Evolutionary conservation across 2,113 vertebrate species (phyloP), one percentile per base, ranked within the genome.

Genomic region (Eupsittula cactorum): DNA sequence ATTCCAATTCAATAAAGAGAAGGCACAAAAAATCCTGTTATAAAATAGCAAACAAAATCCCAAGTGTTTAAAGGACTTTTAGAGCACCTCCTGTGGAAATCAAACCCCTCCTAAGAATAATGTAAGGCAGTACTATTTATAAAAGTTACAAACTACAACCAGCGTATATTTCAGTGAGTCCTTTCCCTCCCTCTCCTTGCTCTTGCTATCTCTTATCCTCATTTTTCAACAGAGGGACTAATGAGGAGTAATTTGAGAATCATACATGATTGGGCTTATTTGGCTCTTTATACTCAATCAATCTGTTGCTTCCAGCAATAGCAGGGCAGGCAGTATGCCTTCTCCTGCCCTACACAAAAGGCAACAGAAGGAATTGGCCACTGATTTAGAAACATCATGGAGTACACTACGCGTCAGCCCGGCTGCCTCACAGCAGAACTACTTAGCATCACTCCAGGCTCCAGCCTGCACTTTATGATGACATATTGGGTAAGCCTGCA

Each of bases 221-320:
- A 49, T 88, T 93, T 77, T 93, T 93, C 93, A 82, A 46, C 33
- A 79, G 67, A 68, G n/a, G 28, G 57, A 50, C 59, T 92, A 79
- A 82, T 0, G 2, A 79, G 82, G 47, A 90, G 41, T 82, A 90
- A 86, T n/a, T 49, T 69, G 71, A 73, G 79, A 82, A 80, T 69
- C 31, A 88, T 49, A 13, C 2, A 90, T 6, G 33, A 59, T 14
- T 2, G 0, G 20, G 19, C 79, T 90, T 85, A 82, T 65, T 82
- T 71, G 92, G 52, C 71, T 81, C 88, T 90, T 86, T 67, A 77
- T 57, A 77, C 13, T 63, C 10, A 76, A 46, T 64, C 37, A 69
- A 53, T 78, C 46, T 79, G 29, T 33, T 23, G 31, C 69, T 86
- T 75, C 69, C 83, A 84, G 74, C 57, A 87, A 63, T 2, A 81